Evolutionary conservation across 2,113 vertebrate genomes (phyloP), one percentile per base, ranked within the genome.

Genomic region (Elaphurus davidianus): DNA sequence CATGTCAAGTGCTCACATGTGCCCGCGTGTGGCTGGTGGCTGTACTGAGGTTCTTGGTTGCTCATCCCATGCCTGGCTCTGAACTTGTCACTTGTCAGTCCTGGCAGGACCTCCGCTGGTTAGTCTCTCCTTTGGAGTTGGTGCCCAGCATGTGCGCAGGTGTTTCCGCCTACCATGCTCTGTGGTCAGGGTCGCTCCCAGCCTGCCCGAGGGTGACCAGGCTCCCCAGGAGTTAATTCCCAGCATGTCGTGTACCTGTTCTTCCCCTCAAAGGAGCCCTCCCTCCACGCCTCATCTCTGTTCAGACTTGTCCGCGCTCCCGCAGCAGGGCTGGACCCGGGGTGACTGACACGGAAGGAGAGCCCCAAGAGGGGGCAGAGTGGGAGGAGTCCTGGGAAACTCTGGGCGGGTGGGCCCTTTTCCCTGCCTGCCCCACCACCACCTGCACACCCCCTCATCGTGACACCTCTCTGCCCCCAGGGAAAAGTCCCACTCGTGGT

Each of bases 401-500:
- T 54, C 93, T 0, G 0, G 14, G 23, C 6, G 62, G 78, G 45
- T 5, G 28, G 52, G 4, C 28, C 27, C 0, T n/a, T 15, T 2
- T 83, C 78, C 59, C 15, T 27, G 19, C 43, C 60, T 9, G 23
- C 1, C 9, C 21, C 33, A 0, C 12, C 47, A 33, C 43, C 55
- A 36, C 40, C 57, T 19, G 7, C 6, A 0, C 23, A 78, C 2
- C 71, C 60, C 43, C 36, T 96, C 95, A 95, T 16, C 21, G 1
- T 79, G 47, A n/a, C 59, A 43, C 62, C 21, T 89, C 74, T 95
- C 57, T 52, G 3, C 25, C 92, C 33, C 0, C 97, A 99, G 99
- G 97, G 99, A 99, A 98, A 99, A 99, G 98, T 99, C 99, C 0
- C 99, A 99, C 78, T 99, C 99, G 0, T 99, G 99, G 99, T 96